phyloP scores from a whole-genome alignment of 1,140 invertebrate species.

The Papilio machaon region DNA sequence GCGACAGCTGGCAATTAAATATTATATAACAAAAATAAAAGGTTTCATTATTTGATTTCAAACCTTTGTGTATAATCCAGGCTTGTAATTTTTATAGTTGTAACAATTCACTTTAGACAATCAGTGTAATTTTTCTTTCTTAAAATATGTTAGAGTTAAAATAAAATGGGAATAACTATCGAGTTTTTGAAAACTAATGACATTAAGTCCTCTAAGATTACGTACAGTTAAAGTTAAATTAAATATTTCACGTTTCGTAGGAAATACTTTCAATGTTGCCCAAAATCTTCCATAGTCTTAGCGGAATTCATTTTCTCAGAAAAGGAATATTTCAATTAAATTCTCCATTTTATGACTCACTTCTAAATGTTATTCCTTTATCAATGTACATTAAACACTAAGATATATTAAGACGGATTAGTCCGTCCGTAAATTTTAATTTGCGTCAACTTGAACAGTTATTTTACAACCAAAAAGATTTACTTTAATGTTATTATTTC shows the following conservation, averaged over 20 bases:
- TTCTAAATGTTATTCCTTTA: background rate
- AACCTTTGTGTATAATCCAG: no score
- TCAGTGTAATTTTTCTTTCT: no score
- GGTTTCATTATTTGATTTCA: no score
- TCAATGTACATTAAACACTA: background rate
- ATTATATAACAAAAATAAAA: background rate
- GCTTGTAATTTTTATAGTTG: no score
- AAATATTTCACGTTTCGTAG: background rate
- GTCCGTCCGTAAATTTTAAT: no score
- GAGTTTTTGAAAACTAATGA: background rate
- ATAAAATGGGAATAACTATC: background rate
- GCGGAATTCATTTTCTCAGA: background rate
- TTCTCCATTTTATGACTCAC: background rate
- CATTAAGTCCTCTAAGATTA: background rate
- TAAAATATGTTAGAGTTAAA: no score
- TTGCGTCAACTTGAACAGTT: no score
- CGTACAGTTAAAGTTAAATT: background rate
- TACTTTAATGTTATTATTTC: no score
- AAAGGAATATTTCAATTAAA: constrained; percentile 1
- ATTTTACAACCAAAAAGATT: no score
- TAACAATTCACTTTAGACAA: no score
- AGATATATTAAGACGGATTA: no score
- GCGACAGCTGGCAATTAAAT: no score
- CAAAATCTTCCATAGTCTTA: background rate
- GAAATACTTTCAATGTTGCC: constrained; percentile 1